These are phyloP conservation scores for Ceratina calcarata DNA, from an alignment of 1,140 invertebrate genomes.

Conservation along the genomic window DNA sequence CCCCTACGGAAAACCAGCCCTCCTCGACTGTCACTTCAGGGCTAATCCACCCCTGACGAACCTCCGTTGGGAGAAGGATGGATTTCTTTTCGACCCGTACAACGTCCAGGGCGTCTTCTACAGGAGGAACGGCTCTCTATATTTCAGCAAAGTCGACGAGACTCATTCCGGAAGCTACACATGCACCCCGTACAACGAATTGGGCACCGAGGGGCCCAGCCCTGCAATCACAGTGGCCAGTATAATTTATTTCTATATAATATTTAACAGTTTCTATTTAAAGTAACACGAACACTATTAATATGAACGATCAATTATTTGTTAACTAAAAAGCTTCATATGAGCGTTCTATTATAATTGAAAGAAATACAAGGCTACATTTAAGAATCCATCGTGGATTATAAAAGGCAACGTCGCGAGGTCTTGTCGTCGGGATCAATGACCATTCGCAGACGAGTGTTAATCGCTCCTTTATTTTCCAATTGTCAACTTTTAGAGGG, in stretches of 20 bases:
- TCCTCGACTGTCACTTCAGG: slow-evolving; percentile 95
- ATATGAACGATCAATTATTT: too few relatives aligned
- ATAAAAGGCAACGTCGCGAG: slow-evolving; percentile 16
- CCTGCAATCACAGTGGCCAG: slow-evolving; percentile 89
- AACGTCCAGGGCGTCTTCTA: slow-evolving; percentile 93
- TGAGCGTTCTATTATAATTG: neutral
- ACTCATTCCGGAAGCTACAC: slow-evolving; percentile 90
- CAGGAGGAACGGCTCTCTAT: slow-evolving; percentile 92
- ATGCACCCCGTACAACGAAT: slow-evolving; percentile 94
- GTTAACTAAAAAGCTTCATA: too few relatives aligned
- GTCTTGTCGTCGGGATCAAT: slow-evolving; percentile 61
- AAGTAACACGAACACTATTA: too few relatives aligned
- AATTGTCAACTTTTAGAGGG: slow-evolving; percentile 55
- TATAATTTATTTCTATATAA: slow-evolving; percentile 1
- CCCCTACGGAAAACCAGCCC: slow-evolving; percentile 92
- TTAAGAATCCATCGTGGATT: neutral
- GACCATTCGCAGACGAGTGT: slow-evolving; percentile 55
- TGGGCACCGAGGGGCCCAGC: slow-evolving; percentile 92
- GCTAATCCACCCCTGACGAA: slow-evolving; percentile 96
- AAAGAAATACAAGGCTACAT: neutral
- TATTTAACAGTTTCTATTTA: too few relatives aligned
- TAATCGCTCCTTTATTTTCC: slow-evolving; percentile 67
- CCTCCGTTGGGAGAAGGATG: slow-evolving; percentile 96
- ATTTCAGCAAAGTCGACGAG: slow-evolving; percentile 90
- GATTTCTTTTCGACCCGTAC: slow-evolving; percentile 94